phyloP scores from a whole-genome alignment of 2,113 vertebrate species.

The Chionomys nivalis region DNA sequence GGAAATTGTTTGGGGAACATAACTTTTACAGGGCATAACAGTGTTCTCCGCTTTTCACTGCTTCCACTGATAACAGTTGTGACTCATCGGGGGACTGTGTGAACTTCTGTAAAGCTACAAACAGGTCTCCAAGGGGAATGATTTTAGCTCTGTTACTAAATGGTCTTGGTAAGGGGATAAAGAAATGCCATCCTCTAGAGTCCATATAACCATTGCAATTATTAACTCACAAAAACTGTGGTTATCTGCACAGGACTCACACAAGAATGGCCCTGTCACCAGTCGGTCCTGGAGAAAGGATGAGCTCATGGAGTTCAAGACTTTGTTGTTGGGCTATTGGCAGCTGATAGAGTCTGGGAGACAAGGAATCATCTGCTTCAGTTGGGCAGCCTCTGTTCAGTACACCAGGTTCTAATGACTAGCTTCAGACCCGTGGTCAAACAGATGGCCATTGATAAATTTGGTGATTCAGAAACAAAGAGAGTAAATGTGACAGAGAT shows the following conservation, averaged over 20 bases:
- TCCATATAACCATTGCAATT: background rate
- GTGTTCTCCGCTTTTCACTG: slow-evolving; percentile 47
- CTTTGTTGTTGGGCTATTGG: background rate
- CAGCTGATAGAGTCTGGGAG: background rate
- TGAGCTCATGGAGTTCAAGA: background rate
- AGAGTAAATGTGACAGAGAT: background rate
- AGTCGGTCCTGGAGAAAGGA: background rate
- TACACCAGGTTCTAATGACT: background rate
- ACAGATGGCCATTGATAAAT: background rate
- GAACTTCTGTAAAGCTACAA: slow-evolving; percentile 71
- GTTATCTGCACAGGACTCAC: background rate
- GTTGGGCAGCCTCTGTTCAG: background rate
- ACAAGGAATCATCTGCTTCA: background rate
- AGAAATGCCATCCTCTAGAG: background rate
- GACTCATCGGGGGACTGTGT: slow-evolving; percentile 53
- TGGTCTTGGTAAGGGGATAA: background rate
- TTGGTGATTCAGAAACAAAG: background rate
- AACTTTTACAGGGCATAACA: slow-evolving; percentile 70
- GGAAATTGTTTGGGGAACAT: slow-evolving; percentile 67
- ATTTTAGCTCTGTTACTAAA: slow-evolving; percentile 71
- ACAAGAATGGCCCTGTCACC: background rate
- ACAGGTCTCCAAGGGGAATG: slow-evolving; percentile 18
- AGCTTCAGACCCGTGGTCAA: background rate
- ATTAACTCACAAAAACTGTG: background rate
- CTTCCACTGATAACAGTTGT: slow-evolving; percentile 65